Base-by-base conservation (phyloP, 2,888 invertebrate species). In the Uloborus plumipes region DNA sequence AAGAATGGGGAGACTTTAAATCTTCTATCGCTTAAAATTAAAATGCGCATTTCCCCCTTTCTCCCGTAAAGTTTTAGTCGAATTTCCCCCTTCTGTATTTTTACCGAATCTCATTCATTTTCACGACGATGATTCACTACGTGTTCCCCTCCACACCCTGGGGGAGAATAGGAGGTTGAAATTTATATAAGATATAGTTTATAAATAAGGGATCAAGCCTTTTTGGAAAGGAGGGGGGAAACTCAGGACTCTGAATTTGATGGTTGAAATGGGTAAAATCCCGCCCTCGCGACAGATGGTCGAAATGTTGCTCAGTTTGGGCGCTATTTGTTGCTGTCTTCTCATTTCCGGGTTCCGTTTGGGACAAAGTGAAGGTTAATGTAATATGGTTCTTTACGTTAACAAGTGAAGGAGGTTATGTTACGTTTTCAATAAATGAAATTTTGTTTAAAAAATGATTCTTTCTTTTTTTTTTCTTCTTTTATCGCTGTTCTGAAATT, bases 11-110 rank as follows among this genome's bases (percentile, higher is more conserved):
- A 50, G 22, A 70, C 70, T 61, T 64, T 81, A 81, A 81, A 81
- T 81, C 80, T 70, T 81, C 80, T 81, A 70, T 70, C 74, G 80
- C 59, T 75, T 74, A 74, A 81, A 74, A 81, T 81, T 74, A 74
- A 81, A 74, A 81, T 74, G 65, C 74, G 59, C 66, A 65, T 70
- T 74, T 69, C 69, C 49, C 47, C 62, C 49, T 59, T 80, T 80
- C 74, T 62, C 53, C 61, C 55, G 51, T 53, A 73, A 79, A 73
- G 55, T 73, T 73, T 39, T 62, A 74, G 75, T 65, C 59, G 74
- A 65, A 72, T 66, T 75, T 31, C 65, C 50, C n/a, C 74, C 62
- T 20, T 50, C 53, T 62, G 72, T 55, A 61, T 74, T 80, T 80
- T 80, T 80, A 55, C 15, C 59, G 73, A 67, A 55, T 31, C 69